These are phyloP conservation scores for Sula dactylatra DNA, from an alignment of 2,113 vertebrate genomes.

Conservation along the genomic window DNA sequence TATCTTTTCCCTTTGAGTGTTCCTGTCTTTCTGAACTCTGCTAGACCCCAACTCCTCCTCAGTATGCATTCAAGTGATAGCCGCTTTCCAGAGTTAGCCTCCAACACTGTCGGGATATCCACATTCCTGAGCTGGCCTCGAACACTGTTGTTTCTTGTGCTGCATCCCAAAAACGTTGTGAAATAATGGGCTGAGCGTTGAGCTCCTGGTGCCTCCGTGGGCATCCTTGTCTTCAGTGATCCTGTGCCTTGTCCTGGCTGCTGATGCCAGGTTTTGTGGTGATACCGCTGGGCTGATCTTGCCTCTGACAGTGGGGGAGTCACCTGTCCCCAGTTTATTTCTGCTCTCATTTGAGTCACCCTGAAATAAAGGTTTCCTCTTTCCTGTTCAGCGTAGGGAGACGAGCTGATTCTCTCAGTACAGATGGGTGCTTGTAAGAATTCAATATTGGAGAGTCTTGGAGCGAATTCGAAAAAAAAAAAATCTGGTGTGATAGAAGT, in stretches of 20 bases:
- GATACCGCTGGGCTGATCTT: background rate
- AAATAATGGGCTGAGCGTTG: background rate
- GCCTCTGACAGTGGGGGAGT: background rate
- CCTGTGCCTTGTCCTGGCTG: background rate
- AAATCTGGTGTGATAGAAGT: background rate
- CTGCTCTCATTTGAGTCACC: background rate
- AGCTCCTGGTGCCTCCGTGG: background rate
- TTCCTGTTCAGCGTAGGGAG: fast-evolving
- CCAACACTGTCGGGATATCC: fast-evolving
- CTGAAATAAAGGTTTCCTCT: background rate
- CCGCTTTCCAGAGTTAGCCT: background rate
- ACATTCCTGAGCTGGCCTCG: background rate
- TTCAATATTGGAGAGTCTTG: background rate
- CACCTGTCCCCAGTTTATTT: background rate
- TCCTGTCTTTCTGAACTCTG: background rate
- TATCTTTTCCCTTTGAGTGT: background rate
- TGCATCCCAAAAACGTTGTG: fast-evolving
- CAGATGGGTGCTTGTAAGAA: background rate
- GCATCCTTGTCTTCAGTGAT: background rate
- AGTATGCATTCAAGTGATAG: background rate
- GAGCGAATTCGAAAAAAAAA: background rate
- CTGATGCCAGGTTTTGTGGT: background rate
- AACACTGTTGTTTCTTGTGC: background rate
- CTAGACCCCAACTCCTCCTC: background rate
- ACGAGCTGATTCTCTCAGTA: background rate